Conservation (phyloP, 2,113 vertebrate genomes). For the Raphicerus campestris region DNA sequence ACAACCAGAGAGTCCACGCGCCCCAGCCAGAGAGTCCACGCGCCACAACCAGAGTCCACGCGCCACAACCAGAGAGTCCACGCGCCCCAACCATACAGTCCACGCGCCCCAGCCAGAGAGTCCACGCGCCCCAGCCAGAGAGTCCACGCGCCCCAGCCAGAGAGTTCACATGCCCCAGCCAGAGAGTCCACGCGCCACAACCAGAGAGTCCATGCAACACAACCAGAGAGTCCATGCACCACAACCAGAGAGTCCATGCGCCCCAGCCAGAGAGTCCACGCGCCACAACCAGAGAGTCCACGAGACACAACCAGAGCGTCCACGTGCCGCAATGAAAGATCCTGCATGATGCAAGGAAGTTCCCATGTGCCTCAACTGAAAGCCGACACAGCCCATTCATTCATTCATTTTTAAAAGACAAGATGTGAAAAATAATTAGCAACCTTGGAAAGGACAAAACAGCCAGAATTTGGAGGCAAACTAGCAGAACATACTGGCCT, state of each 20-base stretch:
- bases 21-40: no score
- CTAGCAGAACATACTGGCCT: not conserved
- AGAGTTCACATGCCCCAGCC: no score
- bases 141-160: fast-evolving
- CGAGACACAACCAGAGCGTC: fast-evolving
- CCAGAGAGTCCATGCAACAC: fast-evolving
- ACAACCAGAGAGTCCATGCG: fast-evolving
- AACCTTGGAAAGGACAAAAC: not conserved
- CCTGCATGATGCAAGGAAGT: not conserved
- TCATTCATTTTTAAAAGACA: not conserved
- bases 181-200: no score
- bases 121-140: fast-evolving
- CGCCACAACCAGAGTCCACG: no score
- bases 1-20: no score
- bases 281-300: no score
- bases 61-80: no score
- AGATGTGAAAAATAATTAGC: not conserved
- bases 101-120: fast-evolving
- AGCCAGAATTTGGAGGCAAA: not conserved
- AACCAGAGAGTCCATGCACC: no score
- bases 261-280: no score
- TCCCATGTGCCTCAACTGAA: not conserved
- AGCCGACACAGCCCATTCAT: not conserved
- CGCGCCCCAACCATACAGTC: no score
- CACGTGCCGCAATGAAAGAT: fast-evolving